Base-by-base conservation (phyloP, 2,888 invertebrate genomes). In the Noctua janthe region DNA sequence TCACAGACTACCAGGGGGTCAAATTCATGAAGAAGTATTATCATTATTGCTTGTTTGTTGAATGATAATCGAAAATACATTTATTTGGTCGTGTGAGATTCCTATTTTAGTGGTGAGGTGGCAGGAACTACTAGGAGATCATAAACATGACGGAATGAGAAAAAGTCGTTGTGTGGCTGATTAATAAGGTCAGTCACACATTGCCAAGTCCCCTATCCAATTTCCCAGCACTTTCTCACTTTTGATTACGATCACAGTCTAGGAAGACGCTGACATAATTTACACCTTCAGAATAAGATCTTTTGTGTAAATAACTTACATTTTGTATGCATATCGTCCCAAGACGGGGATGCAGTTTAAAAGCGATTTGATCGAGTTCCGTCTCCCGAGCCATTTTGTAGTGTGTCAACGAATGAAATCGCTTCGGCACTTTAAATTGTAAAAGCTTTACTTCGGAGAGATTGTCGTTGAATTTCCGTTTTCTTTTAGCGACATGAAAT, bases 371-470 rank as follows among this genome's bases (percentile, higher is more conserved):
- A 89, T 89, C 83, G 76, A 83, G 72, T 80, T 81, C 74, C 74
- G 81, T 82, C 71, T 56, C 71, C 76, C 80, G 20, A 70, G 74
- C 77, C 71, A 84, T 83, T 83, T 82, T 88, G 79, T 84, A 84
- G 66, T 80, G 81, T 80, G 89, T 88, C 82, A 87, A 78, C 80
- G 79, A 47, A 78, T 84, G 64, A 77, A 88, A 87, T 85, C 81
- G 78, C 78, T 88, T 83, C 75, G 77, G 75, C 82, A 80, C 88
- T 87, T 86, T 86, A 86, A 88, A 89, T 74, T 78, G 84, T 84
- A 87, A 84, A 81, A 86, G 78, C 83, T 88, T 84, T 84, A 80
- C 87, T 86, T 79, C 71, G 51, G 56, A 80, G 76, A 75, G 78
- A 83, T 88, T 83, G 83, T 86, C 75, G 74, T 74, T 78, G 81